phyloP scores from a whole-genome alignment of 2,888 invertebrate species.

The Scaptomyza tumidula region DNA sequence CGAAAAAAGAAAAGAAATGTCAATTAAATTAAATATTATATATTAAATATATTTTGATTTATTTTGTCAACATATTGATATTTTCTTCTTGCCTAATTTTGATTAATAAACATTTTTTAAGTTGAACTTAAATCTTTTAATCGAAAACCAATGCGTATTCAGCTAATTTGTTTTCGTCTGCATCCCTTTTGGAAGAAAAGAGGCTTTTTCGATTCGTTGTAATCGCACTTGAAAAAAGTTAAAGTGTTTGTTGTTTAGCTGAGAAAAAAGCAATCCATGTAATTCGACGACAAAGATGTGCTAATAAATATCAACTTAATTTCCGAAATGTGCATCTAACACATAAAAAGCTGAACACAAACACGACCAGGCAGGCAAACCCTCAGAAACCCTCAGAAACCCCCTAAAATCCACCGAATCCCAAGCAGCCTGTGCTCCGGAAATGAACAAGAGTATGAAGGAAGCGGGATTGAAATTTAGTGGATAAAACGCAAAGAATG shows the following conservation, averaged over 20 bases:
- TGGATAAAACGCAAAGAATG: conserved; percentile 1
- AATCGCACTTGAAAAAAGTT: not conserved
- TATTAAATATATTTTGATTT: no score
- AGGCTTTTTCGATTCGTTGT: conserved; percentile 5
- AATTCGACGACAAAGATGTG: conserved; percentile 79
- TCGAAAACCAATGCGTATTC: no score
- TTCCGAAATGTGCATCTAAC: conserved; percentile 80
- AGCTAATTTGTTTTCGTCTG: no score
- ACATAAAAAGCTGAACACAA: conserved; percentile 71
- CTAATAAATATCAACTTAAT: conserved; percentile 80
- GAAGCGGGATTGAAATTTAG: conserved; percentile 41
- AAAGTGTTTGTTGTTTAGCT: conserved; percentile 47
- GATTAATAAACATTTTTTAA: no score
- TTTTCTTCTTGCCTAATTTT: no score
- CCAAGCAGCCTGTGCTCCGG: conserved; percentile 52
- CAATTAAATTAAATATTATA: no score
- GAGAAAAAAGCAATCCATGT: conserved; percentile 75
- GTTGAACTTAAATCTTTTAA: no score
- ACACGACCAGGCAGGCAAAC: conserved; percentile 25
- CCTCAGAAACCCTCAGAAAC: no score
- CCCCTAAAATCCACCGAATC: no score
- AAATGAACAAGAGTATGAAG: conserved; percentile 46
- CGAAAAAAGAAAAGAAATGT: no score
- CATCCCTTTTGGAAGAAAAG: not conserved
- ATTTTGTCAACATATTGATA: no score